Percentiles rank a stretch among this genome's conserved stretches.
These are phyloP conservation scores for Gastrophryne carolinensis DNA, from an alignment of 2,797 vertebrate genomes.

Conservation along the genomic window DNA sequence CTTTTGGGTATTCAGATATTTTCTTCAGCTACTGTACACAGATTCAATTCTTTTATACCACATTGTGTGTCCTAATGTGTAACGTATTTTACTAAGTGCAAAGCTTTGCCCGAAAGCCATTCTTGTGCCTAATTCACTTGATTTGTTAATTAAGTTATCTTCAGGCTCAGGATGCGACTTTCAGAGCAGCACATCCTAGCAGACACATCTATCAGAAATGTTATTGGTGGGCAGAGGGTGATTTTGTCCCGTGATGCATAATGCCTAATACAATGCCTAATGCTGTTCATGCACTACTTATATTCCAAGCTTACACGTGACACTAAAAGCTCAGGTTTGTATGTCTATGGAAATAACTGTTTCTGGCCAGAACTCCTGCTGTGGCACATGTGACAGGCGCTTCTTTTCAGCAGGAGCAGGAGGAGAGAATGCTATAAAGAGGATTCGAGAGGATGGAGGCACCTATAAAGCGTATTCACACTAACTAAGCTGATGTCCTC, in stretches of 20 bases:
- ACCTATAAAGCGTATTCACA: constrained; percentile 29
- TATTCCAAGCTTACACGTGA: constrained; percentile 35
- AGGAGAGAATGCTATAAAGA: constrained; percentile 34
- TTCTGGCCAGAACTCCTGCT: constrained; percentile 34
- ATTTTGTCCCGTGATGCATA: constrained; percentile 30
- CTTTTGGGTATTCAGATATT: too few relatives aligned
- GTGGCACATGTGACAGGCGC: constrained; percentile 36
- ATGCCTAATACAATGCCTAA: constrained; percentile 16
- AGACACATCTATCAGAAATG: constrained; percentile 19
- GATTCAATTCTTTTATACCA: too few relatives aligned
- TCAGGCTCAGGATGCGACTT: constrained; percentile 13
- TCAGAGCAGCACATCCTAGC: constrained; percentile 25
- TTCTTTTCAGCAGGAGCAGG: constrained; percentile 34
- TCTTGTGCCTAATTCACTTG: constrained; percentile 21
- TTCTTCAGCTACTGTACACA: too few relatives aligned
- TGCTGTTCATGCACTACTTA: constrained; percentile 41
- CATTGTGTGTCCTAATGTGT: background rate
- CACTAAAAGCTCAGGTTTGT: constrained; percentile 14
- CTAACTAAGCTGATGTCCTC: constrained; percentile 34
- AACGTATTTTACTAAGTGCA: background rate
- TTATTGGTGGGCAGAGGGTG: constrained; percentile 21
- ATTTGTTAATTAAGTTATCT: constrained; percentile 34
- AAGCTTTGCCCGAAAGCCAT: background rate
- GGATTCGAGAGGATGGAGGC: constrained; percentile 38
- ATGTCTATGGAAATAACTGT: constrained; percentile 22